Evolutionary conservation across 2,797 vertebrate species (phyloP).

Genomic region (Podargus strigoides): DNA sequence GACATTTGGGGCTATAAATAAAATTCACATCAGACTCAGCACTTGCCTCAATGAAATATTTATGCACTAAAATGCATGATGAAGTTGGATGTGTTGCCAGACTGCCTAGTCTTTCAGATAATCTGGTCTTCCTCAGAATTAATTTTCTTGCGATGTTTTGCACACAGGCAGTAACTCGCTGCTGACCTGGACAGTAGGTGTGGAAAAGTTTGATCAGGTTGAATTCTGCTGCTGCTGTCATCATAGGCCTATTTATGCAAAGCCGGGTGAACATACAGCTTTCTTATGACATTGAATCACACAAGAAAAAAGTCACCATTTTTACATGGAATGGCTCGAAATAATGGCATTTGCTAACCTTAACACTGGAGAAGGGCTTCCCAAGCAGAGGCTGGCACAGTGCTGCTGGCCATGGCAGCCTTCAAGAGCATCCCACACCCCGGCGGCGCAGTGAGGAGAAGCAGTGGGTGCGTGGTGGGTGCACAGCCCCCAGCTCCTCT

Average conservation of each 20-base stretch:
- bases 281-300: not conserved
- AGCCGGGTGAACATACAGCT: not conserved
- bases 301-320: not conserved
- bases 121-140: conserved; percentile 2
- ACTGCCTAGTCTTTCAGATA: conserved; percentile 8
- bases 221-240: not conserved
- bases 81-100: conserved; percentile 43
- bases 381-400: not conserved
- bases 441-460: fast-evolving
- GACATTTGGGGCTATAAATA: conserved; percentile 48
- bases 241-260: not conserved
- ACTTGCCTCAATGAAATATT: conserved; percentile 53
- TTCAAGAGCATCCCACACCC: not conserved
- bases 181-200: not conserved
- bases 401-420: not conserved
- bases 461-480: not conserved
- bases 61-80: conserved; percentile 35
- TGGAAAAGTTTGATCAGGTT: not conserved
- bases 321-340: not conserved
- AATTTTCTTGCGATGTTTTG: not conserved
- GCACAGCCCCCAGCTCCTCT: not conserved
- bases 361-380: not conserved
- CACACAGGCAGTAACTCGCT: not conserved
- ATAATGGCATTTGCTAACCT: not conserved
- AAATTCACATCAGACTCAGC: conserved; percentile 44